Evolutionary conservation across 2,113 vertebrate species (phyloP).

Genomic region (Anarrhichthys ocellatus): DNA sequence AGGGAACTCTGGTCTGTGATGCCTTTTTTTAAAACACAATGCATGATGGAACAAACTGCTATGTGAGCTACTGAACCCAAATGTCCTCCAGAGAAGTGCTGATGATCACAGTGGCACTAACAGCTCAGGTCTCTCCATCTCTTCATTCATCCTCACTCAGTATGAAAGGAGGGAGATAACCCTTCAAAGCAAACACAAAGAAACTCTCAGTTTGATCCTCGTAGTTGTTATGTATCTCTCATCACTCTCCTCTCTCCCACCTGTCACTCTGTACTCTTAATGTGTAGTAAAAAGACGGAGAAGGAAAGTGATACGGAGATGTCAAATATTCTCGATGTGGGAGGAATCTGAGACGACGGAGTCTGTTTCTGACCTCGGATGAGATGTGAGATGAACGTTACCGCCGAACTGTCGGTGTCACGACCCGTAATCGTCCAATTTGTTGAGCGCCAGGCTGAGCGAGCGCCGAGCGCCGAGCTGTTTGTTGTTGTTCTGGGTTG

Average conservation of each 20-base stretch:
- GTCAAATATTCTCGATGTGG: slow-evolving; percentile 42
- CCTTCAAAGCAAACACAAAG: slow-evolving; percentile 25
- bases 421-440: slow-evolving; percentile 70
- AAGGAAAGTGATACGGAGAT: slow-evolving; percentile 50
- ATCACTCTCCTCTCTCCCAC: not conserved
- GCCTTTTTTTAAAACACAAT: too few relatives aligned
- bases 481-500: slow-evolving; percentile 62
- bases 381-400: slow-evolving; percentile 58
- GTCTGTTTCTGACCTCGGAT: slow-evolving; percentile 63
- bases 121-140: too few relatives aligned
- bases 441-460: slow-evolving; percentile 17
- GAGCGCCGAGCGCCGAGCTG: slow-evolving; percentile 27
- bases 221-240: slow-evolving; percentile 13
- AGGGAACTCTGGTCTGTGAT: too few relatives aligned
- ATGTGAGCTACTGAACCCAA: too few relatives aligned
- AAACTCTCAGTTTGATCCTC: not conserved
- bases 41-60: too few relatives aligned
- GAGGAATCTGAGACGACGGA: slow-evolving; percentile 35
- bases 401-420: slow-evolving; percentile 33
- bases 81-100: too few relatives aligned
- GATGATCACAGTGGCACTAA: too few relatives aligned
- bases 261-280: slow-evolving; percentile 23
- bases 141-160: not conserved
- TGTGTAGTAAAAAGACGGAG: slow-evolving; percentile 14
- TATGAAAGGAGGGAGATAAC: not conserved